Base-by-base conservation (phyloP, 1,140 invertebrate species). In the Melitaea cinxia region DNA sequence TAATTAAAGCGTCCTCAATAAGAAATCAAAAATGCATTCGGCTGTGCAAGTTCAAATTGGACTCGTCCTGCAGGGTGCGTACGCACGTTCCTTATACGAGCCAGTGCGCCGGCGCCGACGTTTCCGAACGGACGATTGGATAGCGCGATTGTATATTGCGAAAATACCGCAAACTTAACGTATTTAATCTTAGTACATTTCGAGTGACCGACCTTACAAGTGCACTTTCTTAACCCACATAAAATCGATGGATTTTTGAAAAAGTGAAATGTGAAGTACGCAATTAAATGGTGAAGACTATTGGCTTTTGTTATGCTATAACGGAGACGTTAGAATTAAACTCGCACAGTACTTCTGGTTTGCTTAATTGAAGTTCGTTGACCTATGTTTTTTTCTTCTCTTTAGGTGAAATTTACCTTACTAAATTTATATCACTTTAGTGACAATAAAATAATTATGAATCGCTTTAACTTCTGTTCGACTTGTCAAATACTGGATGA, bases 81-180 rank as follows among this genome's bases (percentile, higher is more conserved):
- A 60, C 70, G 63, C 54, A 68, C 68, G 74, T 54, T 62, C 19
- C 37, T 42, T 9, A n/a, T n/a, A n/a, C n/a, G 39, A 61, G 54
- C 63, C 79, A 87, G 84, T 87, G 80, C 80, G 81, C 78, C 59
- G 62, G 78, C 80, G 81, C 78, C 74, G 78, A 77, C 65, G 74
- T 75, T 55, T 79, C 72, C 68, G 84, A 76, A 67, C 80, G 84
- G 79, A 73, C 79, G 83, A 75, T 74, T 73, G 65, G 60, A 61
- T 73, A 60, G 70, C 64, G 74, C 60, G 59, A 60, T 70, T n/a
- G 37, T 24, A 47, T 56, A 55, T 58, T 73, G 72, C 73, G 68
- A 75, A 78, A 68, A 62, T 65, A 75, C 47, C 65, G 77, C 75
- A 73, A 70, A 53, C 45, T 21, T 24, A 35, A 33, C 45, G 35